These are phyloP conservation scores for Macrophya alboannulata DNA, from an alignment of 2,888 invertebrate species.

Conservation along the genomic window DNA sequence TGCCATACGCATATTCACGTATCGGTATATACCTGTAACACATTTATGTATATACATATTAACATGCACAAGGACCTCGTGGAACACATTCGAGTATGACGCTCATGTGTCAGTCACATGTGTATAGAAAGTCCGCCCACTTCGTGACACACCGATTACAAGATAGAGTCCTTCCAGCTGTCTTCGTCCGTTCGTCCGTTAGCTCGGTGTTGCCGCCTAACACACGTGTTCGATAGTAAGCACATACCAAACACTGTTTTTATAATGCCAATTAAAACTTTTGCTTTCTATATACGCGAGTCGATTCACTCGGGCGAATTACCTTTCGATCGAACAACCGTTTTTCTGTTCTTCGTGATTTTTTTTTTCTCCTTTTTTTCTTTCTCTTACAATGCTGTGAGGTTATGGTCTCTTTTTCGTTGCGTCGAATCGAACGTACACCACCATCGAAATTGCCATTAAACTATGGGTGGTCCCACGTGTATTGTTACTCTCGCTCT, in stretches of 20 bases:
- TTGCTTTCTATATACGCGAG: constrained; percentile 38
- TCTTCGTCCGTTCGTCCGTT: constrained; percentile 49
- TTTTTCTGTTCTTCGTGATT: neutral
- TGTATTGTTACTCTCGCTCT: neutral
- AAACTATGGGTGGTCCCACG: neutral
- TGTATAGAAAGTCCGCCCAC: constrained; percentile 75
- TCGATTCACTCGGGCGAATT: constrained; percentile 39
- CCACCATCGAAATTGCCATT: neutral
- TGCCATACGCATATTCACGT: neutral
- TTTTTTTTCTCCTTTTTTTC: neutral
- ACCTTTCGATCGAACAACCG: constrained; percentile 42
- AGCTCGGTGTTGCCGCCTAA: constrained; percentile 21
- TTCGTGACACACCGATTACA: constrained; percentile 62
- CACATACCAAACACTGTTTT: constrained; percentile 42
- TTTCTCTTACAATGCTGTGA: neutral
- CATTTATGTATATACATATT: neutral
- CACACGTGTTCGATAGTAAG: constrained; percentile 50
- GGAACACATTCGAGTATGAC: constrained; percentile 4
- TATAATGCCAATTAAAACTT: constrained; percentile 54
- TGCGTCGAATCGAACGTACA: too few relatives aligned
- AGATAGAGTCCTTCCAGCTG: constrained; percentile 57
- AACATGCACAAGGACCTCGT: constrained; percentile 16
- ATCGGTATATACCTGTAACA: neutral
- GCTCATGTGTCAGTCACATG: constrained; percentile 40
- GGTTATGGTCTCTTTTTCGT: neutral